Conservation (phyloP, 2,888 invertebrate species). For the Bursaphelenchus okinawaensis region DNA sequence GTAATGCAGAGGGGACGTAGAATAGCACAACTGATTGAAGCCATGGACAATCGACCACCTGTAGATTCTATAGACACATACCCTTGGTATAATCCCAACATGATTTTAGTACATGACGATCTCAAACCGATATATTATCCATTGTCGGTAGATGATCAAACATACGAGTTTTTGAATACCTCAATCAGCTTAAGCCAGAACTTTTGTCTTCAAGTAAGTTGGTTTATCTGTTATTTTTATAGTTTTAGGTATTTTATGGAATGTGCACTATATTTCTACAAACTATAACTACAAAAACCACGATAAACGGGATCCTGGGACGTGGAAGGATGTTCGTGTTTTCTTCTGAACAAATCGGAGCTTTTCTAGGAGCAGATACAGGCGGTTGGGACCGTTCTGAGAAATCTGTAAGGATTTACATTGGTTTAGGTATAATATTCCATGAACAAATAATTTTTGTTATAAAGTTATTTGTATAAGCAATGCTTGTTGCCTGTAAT, state of each 20-base stretch:
- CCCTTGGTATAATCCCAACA: conserved; percentile 1
- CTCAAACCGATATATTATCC: conserved; percentile 7
- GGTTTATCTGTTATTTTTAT: neutral
- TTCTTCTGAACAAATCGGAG: conserved; percentile 74
- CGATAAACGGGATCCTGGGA: conserved; percentile 76
- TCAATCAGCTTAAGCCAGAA: conserved; percentile 21
- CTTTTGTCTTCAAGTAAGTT: conserved; percentile 23
- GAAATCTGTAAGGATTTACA: conserved; percentile 14
- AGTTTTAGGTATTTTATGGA: conserved; percentile 80
- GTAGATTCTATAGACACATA: neutral
- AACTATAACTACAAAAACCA: conserved; percentile 86
- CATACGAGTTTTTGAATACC: conserved; percentile 12
- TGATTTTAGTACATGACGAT: neutral
- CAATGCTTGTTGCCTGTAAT: neutral
- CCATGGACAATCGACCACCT: conserved; percentile 1
- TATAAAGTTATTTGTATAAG: neutral
- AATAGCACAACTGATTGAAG: conserved; percentile 7
- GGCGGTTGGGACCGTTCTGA: conserved; percentile 28
- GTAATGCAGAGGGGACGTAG: conserved; percentile 11
- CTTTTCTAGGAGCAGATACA: conserved; percentile 62
- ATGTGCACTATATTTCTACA: conserved; percentile 77
- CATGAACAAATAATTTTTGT: neutral
- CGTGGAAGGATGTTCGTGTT: conserved; percentile 94
- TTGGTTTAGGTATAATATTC: neutral
- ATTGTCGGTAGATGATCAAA: conserved; percentile 3